Base-by-base conservation (phyloP, 2,888 invertebrate genomes). In the Villa cingulata region DNA sequence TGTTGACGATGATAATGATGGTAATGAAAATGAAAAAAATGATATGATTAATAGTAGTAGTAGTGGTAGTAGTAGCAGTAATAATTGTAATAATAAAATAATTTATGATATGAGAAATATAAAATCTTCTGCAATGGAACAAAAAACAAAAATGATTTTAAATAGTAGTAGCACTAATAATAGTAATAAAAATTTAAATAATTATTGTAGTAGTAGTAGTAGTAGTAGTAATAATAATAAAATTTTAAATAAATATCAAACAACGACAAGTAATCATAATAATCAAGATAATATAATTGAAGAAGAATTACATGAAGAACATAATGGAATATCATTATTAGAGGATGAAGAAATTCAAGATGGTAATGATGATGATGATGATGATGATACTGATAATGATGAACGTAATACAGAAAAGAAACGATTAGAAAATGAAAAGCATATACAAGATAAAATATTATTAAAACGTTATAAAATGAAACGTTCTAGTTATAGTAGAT, bases 1-100 rank as follows among this genome's bases (percentile, higher is more conserved):
- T 65, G 52, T 57, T 12, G 58, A 55, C 40, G 54, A 55, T 14
- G 43, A 49, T 37, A 9, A 43, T 29, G 41, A 23, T 16, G 51
- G 34, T 36, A 52, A 20, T 18, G 41, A 46, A 23, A 44, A 44
- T 16, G 51, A 51, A 15, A 45, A 50, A 15, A 49, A 47, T 18
- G 47, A 51, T 10, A 49, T 48, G 14, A 19, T 50, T n/a, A 19
- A 14, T 18, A n/a, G n/a, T n/a, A n/a, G n/a, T n/a, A n/a, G n/a
- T n/a, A n/a, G n/a, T n/a, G n/a, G n/a, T n/a, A n/a, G n/a, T n/a
- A 14, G 18, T 17, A 27, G 20, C 19, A 3, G 18, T 18, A 6
- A 6, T 23, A 23, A 23, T 23, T 4, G 7, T 23, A 23, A 23
- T 6, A 23, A 23, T 23, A 23, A 23, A 23, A 23, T 23, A 6